phyloP scores from a whole-genome alignment of 2,888 invertebrate genomes.

The Gortyna flavago region DNA sequence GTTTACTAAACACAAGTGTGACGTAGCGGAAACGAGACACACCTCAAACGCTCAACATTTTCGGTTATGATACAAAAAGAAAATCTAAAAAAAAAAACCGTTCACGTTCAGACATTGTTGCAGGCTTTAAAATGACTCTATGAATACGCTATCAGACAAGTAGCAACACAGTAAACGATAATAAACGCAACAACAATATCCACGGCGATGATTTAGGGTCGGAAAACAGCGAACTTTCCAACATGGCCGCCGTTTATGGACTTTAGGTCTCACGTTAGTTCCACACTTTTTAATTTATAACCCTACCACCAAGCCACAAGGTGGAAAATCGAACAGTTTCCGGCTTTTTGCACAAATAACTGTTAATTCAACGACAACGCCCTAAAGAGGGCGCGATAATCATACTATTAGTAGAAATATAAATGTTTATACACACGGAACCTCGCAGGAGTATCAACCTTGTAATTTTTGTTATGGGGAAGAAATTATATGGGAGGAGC shows the following conservation, averaged over 20 bases:
- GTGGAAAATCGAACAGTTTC: slow-evolving; percentile 57
- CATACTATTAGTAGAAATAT: slow-evolving; percentile 65
- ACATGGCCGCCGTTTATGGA: slow-evolving; percentile 71
- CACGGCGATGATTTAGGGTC: slow-evolving; percentile 75
- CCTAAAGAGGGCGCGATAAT: slow-evolving; percentile 71
- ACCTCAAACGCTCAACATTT: slow-evolving; percentile 53
- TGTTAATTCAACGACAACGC: slow-evolving; percentile 70
- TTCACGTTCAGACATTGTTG: slow-evolving; percentile 33
- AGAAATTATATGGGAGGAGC: slow-evolving; percentile 50
- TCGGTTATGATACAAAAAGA: slow-evolving; percentile 53
- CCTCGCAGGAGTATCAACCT: slow-evolving; percentile 42
- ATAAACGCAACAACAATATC: slow-evolving; percentile 76
- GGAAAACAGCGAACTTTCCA: slow-evolving; percentile 73
- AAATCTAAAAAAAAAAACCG: slow-evolving; percentile 32
- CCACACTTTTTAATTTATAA: slow-evolving; percentile 54
- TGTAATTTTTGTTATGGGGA: slow-evolving; percentile 51
- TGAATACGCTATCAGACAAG: slow-evolving; percentile 66
- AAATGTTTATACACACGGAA: slow-evolving; percentile 65
- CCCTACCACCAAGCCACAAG: slow-evolving; percentile 55
- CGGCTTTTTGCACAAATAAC: slow-evolving; percentile 62
- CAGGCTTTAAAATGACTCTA: slow-evolving; percentile 62
- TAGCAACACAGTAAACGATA: slow-evolving; percentile 72
- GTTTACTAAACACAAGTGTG: slow-evolving; percentile 51
- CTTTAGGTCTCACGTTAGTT: slow-evolving; percentile 47
- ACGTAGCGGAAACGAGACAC: slow-evolving; percentile 58